Evolutionary conservation across 2,797 vertebrate genomes (phyloP).

Genomic region (Eidolon dupreanum): DNA sequence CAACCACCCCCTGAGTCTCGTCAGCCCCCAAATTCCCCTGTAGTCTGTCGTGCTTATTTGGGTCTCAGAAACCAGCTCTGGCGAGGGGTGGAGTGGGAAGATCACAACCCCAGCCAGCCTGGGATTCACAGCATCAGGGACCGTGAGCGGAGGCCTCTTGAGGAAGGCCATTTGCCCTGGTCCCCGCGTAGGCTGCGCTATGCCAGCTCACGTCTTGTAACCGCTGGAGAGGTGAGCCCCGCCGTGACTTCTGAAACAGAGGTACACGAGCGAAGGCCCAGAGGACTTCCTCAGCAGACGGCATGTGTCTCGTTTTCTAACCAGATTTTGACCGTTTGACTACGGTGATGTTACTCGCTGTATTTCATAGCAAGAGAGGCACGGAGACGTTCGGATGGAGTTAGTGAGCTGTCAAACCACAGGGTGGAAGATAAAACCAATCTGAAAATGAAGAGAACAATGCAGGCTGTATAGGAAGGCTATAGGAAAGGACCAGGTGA

Average conservation of each 20-base stretch:
- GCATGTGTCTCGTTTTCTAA: neutral
- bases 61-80: neutral
- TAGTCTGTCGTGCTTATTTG: neutral
- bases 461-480: neutral
- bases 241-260: neutral
- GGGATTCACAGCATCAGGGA: neutral
- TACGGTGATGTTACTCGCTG: neutral
- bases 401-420: neutral
- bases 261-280: neutral
- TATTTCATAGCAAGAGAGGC: neutral
- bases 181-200: neutral
- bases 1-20: neutral
- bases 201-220: neutral
- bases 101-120: neutral
- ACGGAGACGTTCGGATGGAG: accelerated
- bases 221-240: neutral
- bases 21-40: neutral
- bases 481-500: neutral
- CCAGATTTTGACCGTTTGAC: neutral
- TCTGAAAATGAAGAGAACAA: neutral
- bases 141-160: neutral
- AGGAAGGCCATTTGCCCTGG: neutral
- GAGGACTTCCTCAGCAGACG: neutral
- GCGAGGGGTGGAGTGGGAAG: neutral
- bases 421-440: neutral